phyloP scores from a whole-genome alignment of 2,113 vertebrate species.

The Lagopus leucura region DNA sequence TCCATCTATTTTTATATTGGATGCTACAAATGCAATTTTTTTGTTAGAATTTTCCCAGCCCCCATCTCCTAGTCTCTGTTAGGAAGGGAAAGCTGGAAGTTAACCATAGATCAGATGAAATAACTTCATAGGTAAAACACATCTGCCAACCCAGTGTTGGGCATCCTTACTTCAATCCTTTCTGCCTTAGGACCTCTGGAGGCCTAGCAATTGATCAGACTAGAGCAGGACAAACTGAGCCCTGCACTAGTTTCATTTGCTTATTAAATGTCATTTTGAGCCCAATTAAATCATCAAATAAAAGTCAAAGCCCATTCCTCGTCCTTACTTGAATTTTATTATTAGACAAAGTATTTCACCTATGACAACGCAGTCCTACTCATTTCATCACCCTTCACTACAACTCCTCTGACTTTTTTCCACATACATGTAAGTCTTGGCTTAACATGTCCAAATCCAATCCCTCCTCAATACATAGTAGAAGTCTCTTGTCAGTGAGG shows the following conservation, averaged over 20 bases:
- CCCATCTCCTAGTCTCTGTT: neutral
- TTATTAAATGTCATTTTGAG: neutral
- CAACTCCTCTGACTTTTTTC: neutral
- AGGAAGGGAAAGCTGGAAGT: neutral
- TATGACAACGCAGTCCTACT: fast-evolving
- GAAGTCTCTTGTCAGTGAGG: neutral
- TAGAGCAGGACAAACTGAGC: neutral
- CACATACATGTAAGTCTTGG: neutral
- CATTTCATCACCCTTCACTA: neutral
- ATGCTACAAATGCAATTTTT: neutral
- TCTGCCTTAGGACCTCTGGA: neutral
- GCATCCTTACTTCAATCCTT: neutral
- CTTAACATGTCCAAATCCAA: neutral
- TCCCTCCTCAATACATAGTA: neutral
- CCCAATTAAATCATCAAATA: no score
- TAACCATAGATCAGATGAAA: neutral
- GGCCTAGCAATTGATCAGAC: neutral
- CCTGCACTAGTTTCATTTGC: neutral
- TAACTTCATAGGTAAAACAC: neutral
- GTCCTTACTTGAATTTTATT: neutral
- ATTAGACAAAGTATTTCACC: neutral
- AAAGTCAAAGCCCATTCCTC: neutral
- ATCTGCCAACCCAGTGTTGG: neutral
- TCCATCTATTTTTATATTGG: no score
- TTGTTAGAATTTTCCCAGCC: neutral